Percentiles rank a stretch among this genome's conserved stretches.
Evolutionary conservation across 2,888 invertebrate species (phyloP).

Genomic region (Cylloceria caligata): DNA sequence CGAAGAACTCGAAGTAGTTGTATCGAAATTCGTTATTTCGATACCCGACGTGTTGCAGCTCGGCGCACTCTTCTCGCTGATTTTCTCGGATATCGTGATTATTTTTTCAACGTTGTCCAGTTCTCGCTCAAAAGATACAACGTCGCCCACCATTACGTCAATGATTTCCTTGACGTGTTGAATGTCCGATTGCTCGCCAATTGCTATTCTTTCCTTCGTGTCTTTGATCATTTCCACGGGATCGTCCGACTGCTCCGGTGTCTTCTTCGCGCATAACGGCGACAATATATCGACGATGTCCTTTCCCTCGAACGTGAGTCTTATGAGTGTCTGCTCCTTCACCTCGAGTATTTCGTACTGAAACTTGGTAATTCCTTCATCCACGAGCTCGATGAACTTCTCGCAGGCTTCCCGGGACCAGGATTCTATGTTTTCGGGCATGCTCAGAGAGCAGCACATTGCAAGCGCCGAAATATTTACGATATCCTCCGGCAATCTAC

Average conservation of each 20-base stretch:
- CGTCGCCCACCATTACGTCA: not conserved
- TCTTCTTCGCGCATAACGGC: slow-evolving; percentile 83
- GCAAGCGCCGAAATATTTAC: slow-evolving; percentile 87
- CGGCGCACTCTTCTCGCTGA: not conserved
- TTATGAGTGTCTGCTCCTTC: slow-evolving; percentile 88
- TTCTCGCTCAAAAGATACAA: not conserved
- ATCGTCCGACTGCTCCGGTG: not conserved
- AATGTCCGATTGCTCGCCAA: not conserved
- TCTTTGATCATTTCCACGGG: slow-evolving; percentile 11
- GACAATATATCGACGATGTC: slow-evolving; percentile 88
- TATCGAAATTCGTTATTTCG: slow-evolving; percentile 40
- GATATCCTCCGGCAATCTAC: slow-evolving; percentile 87
- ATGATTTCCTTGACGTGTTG: slow-evolving; percentile 9
- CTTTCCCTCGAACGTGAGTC: slow-evolving; percentile 87
- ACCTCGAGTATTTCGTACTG: slow-evolving; percentile 89
- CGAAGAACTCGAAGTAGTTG: not conserved
- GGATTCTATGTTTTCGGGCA: slow-evolving; percentile 86
- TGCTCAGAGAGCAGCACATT: slow-evolving; percentile 87
- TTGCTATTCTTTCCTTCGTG: slow-evolving; percentile 12
- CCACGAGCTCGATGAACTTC: slow-evolving; percentile 89
- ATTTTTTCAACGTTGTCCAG: not conserved
- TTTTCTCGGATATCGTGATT: not conserved
- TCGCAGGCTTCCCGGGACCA: slow-evolving; percentile 90
- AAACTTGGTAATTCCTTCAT: slow-evolving; percentile 90
- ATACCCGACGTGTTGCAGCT: slow-evolving; percentile 53